Base-by-base conservation (phyloP, 2,797 vertebrate species). In the Discoglossus pictus region DNA sequence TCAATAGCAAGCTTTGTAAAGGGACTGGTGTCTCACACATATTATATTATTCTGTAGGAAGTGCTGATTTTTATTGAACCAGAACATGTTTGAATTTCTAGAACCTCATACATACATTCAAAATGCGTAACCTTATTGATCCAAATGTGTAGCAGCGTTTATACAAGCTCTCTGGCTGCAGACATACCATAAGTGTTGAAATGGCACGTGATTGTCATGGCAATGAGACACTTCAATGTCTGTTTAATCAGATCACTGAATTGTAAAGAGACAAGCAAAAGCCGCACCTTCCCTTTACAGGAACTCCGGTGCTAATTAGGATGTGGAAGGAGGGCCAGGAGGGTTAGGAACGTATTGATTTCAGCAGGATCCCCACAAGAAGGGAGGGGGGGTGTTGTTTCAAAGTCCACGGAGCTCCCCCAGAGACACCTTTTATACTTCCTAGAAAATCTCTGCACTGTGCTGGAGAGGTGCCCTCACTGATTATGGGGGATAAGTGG, bases 321-420 rank as follows among this genome's bases (percentile, higher is more conserved):
- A 71, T 43, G 68, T 58, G 42, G 36, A 64, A 71, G 68, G 62
- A 58, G 60, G 68, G 52, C 53, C 39, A 52, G 64, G 67, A 70
- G 60, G 61, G 36, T 51, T 71, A 64, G 61, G 61, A 55, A 71
- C 12, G 35, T 71, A 71, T 71, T 64, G 68, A 71, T 71, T 71
- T 71, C 18, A 48, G 23, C 25, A 64, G 60, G 61, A 58, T 64
- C 52, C 61, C 68, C 25, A 44, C 31, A 51, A 55, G 39, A 71
- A 50, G 44, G 53, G 68, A 53, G 51, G 68, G 68, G 53, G 42
- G 58, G 38, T 58, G 60, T 71, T 71, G 46, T 71, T 71, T 71
- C 60, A 64, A 58, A 63, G 68, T 64, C 63, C 52, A 43, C 68
- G 59, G 6, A 43, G 13, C 31, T n/a, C 46, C 61, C 36, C 20